These are phyloP conservation scores for Synanthedon formicaeformis DNA, from an alignment of 2,888 invertebrate genomes.

Conservation along the genomic window DNA sequence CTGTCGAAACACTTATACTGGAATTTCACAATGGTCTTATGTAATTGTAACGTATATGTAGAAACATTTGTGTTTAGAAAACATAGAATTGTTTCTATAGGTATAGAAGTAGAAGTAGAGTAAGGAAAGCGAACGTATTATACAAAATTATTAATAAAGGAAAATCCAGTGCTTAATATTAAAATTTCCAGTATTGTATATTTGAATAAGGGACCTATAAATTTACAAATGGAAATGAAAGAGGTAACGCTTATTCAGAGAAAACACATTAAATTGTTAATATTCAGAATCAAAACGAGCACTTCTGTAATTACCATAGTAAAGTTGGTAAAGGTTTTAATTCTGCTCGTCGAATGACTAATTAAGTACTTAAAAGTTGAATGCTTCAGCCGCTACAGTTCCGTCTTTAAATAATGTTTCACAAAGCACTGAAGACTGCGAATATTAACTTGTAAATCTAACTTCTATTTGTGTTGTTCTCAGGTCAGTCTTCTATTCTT, in stretches of 20 bases:
- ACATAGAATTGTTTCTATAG: too few species aligned
- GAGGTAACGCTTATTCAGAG: not conserved
- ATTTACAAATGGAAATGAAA: not conserved
- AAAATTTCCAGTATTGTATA: too few species aligned
- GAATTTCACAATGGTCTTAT: too few species aligned
- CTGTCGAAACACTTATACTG: too few species aligned
- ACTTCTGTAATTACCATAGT: constrained; percentile 6
- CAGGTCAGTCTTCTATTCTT: too few species aligned
- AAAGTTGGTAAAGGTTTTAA: constrained; percentile 1
- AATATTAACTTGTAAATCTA: not conserved
- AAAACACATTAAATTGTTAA: constrained; percentile 1
- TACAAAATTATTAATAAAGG: too few species aligned
- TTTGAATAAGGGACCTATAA: not conserved
- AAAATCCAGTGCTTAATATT: too few species aligned
- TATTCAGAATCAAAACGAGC: constrained; percentile 6
- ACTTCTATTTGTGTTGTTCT: too few species aligned
- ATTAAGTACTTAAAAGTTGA: constrained; percentile 10
- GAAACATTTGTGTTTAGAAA: too few species aligned
- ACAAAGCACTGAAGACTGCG: not conserved
- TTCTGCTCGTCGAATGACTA: not conserved
- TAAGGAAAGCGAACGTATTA: too few species aligned
- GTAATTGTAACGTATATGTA: too few species aligned
- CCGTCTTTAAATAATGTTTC: not conserved
- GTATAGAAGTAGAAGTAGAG: too few species aligned
- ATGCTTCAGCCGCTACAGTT: constrained; percentile 2